Evolutionary conservation across 2,113 vertebrate genomes (phyloP), one percentile per base, ranked within the genome.

Genomic region (Triplophysa siluroides): DNA sequence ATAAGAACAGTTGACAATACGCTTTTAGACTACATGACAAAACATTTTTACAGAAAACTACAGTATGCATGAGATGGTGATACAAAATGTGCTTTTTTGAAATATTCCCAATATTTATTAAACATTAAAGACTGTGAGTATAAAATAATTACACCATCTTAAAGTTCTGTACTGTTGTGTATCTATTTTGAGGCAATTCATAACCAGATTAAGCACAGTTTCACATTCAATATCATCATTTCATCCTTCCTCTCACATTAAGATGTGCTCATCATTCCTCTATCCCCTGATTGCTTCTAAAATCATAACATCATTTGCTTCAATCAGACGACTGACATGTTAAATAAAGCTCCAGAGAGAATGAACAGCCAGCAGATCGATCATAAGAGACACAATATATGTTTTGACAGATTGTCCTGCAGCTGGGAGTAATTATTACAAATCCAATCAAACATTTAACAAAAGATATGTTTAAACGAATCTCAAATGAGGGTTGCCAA

Each of bases 341-440:
- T 63, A 33, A 81, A 81, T 76, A 68, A 76, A 26, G 47, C 75
- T 70, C 50, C 21, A 76, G 45, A 33, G 76, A 26, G 61, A 81
- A 79, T 43, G 10, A 58, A 60, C 21, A 26, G 45, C 41, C 60
- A 74, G 64, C 18, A 45, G 41, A 52, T 58, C 64, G 61, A 63
- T 73, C 52, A 75, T 63, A 61, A 29, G 43, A 43, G 14, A 41
- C 13, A 12, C 62, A 72, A 41, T 75, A 77, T 83, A 75, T 78
- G 41, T 85, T 85, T 84, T 82, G 54, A 80, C 74, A 85, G 47
- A 45, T 64, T 81, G 66, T 81, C 52, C 66, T 52, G 24, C 60
- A 60, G 14, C 60, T 76, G 69, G 24, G 65, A 65, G 45, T 67
- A 78, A 79, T 78, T 33, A 63, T 65, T 82, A 73, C 83, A 74